A percentile compares a stretch with the other conserved stretches of the same genome.
phyloP scores from a whole-genome alignment of 2,888 invertebrate species.

The Amphipoea lucens region DNA sequence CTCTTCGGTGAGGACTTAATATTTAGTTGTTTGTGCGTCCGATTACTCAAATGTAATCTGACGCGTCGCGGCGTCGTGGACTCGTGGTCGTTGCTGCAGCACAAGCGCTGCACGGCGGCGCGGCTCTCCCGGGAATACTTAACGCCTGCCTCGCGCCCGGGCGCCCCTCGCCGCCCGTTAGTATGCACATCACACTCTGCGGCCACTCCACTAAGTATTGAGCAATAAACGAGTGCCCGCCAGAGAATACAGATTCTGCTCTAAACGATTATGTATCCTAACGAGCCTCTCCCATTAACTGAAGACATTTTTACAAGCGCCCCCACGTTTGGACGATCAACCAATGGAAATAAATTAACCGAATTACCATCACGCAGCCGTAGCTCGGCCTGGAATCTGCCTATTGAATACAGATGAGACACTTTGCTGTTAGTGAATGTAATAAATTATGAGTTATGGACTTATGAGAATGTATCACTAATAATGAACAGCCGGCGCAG shows the following conservation, averaged over 20 bases:
- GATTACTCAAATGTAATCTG: constrained; percentile 34
- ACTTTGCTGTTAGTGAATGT: constrained; percentile 53
- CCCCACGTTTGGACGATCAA: constrained; percentile 16
- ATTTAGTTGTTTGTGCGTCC: constrained; percentile 27
- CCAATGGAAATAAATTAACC: constrained; percentile 43
- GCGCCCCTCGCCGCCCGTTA: constrained; percentile 20
- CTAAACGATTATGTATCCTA: constrained; percentile 49
- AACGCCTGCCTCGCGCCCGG: no score
- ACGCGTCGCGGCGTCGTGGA: not conserved
- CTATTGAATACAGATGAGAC: constrained; percentile 62
- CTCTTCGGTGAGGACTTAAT: constrained; percentile 57
- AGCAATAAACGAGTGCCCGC: constrained; percentile 67
- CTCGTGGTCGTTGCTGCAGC: constrained; percentile 8
- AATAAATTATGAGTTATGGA: constrained; percentile 66
- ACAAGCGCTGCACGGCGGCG: not conserved
- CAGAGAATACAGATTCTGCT: constrained; percentile 57
- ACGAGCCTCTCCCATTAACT: constrained; percentile 43
- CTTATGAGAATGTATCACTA: constrained; percentile 68
- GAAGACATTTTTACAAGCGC: constrained; percentile 45
- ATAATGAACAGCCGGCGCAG: constrained; percentile 60
- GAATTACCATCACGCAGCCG: constrained; percentile 44
- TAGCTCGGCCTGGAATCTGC: constrained; percentile 27
- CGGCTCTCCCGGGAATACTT: constrained; percentile 12
- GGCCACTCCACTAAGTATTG: constrained; percentile 64
- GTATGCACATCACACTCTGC: constrained; percentile 60